Base-by-base conservation (phyloP, 2,797 vertebrate species). In the Schizopygopsis pylzovi region DNA sequence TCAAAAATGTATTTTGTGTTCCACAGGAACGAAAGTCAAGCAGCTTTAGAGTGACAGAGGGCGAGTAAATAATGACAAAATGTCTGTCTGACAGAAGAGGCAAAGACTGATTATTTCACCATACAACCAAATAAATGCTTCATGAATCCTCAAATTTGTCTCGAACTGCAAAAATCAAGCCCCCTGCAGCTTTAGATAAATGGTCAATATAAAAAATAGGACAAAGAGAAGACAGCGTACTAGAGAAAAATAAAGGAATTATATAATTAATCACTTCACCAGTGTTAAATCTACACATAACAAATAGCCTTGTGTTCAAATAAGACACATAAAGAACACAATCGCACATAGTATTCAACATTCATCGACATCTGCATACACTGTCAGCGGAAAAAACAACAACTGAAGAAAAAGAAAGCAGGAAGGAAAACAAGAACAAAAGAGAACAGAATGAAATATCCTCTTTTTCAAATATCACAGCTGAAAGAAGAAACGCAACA, bases 211-310 rank as follows among this genome's bases (percentile, higher is more conserved):
- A 8, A 16, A 75, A 61, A 61, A n/a, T 4, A 59, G 4, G 39
- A 81, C 20, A 81, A 68, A 54, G n/a, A 43, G 9, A 82, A 71
- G 52, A 43, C 4, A 82, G 37, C 33, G 37, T 81, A 25, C 12
- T n/a, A 25, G 39, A 22, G n/a, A 10, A 82, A 82, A 73, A 43
- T 45, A 4, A 82, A 43, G 39, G 4, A 72, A 72, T 16, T 12
- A 54, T 43, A 59, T 59, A 43, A 59, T 18, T 71, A 49, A 71
- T 54, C 47, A 56, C 45, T 71, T 56, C 6, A 33, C 49, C 52
- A 72, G 18, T n/a, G 39, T 45, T 12, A 47, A 61, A 61, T 28
- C 9, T 61, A 61, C 41, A 73, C 52, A 73, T 61, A 16, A 37
- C 49, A 39, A 77, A 77, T 37, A 71, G 49, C 45, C 37, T 68